A percentile compares a stretch with the other conserved stretches of the same genome.
Conservation (phyloP, 2,113 vertebrate species). For the Myiagra hebetior region DNA sequence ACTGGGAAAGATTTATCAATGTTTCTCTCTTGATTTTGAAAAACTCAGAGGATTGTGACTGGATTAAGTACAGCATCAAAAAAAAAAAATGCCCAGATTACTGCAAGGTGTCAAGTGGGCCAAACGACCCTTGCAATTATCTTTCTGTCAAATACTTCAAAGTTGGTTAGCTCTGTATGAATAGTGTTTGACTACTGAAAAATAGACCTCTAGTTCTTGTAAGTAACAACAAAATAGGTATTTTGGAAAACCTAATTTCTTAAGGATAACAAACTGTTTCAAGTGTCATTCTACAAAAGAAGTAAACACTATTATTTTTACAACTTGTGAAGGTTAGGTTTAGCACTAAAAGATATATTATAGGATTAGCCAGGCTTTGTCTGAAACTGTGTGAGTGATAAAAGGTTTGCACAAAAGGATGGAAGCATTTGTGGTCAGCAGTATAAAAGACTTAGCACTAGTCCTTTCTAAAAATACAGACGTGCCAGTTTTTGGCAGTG, state of each 20-base stretch:
- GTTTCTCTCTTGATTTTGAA: neutral
- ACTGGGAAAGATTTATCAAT: neutral
- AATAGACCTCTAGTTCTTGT: neutral
- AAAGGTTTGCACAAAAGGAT: neutral
- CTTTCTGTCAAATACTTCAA: neutral
- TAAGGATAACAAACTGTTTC: neutral
- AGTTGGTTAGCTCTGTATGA: neutral
- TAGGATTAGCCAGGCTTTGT: neutral
- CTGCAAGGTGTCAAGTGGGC: neutral
- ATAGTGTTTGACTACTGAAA: neutral
- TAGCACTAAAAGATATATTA: neutral
- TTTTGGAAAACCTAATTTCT: neutral
- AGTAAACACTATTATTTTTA: neutral
- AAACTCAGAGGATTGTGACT: neutral
- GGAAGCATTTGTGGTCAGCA: neutral
- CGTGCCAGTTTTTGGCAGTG: neutral
- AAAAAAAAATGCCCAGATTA: neutral
- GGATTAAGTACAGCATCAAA: neutral
- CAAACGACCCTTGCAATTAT: neutral
- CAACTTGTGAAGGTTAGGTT: neutral
- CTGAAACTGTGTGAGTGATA: neutral
- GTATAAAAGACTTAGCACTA: neutral
- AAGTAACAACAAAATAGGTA: neutral
- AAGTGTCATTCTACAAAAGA: neutral
- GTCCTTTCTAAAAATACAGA: neutral